A percentile compares a stretch with the other conserved stretches of the same genome.
These are phyloP conservation scores for Hyles lineata DNA, from an alignment of 2,888 invertebrate species.

Conservation along the genomic window DNA sequence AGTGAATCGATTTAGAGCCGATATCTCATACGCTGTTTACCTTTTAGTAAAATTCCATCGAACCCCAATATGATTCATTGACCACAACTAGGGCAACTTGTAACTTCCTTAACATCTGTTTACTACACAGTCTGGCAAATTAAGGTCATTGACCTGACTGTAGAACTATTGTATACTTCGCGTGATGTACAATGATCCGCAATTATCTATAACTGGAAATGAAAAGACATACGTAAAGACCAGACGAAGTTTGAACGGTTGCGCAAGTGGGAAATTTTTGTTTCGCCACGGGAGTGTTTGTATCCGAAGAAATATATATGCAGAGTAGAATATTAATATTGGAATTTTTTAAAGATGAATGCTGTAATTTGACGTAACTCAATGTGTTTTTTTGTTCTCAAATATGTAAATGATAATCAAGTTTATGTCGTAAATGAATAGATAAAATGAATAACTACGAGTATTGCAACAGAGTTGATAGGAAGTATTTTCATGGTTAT, in stretches of 20 bases:
- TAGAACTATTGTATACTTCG: neutral
- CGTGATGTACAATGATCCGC: constrained; percentile 11
- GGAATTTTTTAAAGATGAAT: neutral
- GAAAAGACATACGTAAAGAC: neutral
- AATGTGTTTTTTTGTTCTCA: neutral
- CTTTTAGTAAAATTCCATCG: neutral
- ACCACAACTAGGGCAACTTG: neutral
- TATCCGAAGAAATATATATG: neutral
- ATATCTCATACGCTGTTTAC: too few species aligned
- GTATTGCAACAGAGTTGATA: too few species aligned
- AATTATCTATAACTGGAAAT: constrained; percentile 21
- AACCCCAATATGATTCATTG: neutral
- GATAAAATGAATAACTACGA: too few species aligned
- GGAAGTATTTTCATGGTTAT: too few species aligned
- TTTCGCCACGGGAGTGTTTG: neutral
- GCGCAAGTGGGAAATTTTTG: neutral
- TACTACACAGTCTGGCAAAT: neutral
- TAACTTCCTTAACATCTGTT: neutral
- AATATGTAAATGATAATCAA: too few species aligned
- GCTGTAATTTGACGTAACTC: neutral
- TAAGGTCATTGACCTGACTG: constrained; percentile 10
- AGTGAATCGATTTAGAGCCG: too few species aligned
- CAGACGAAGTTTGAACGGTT: neutral
- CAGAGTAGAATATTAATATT: neutral
- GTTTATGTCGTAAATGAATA: too few species aligned